Percentiles rank a stretch among this genome's conserved stretches.
phyloP scores from a whole-genome alignment of 2,113 vertebrate species.

The Hyperoodon ampullatus region DNA sequence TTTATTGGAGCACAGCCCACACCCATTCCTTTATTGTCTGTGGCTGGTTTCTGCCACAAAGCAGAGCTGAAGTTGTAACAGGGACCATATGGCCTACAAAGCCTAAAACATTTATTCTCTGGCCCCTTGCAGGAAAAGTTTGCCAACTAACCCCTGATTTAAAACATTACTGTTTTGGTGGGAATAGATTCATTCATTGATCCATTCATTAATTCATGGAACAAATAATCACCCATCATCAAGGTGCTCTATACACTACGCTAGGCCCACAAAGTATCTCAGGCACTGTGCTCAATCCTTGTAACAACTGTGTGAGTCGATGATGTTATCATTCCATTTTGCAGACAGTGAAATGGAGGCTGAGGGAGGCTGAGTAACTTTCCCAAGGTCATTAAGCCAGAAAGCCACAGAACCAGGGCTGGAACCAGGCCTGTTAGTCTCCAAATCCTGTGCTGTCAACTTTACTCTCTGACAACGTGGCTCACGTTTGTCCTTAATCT shows the following conservation, averaged over 20 bases:
- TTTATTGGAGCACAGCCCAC: conserved; percentile 43
- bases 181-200: not conserved
- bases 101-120: conserved; percentile 47
- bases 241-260: not conserved
- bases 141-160: conserved; percentile 40
- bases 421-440: not conserved
- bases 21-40: conserved; percentile 36
- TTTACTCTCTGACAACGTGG: not conserved
- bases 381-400: not conserved
- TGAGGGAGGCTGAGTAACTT: not conserved
- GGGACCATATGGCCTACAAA: conserved; percentile 32
- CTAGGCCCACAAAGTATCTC: not conserved
- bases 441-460: not conserved
- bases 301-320: accelerated
- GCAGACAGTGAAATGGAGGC: not conserved
- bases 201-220: not conserved
- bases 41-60: not conserved
- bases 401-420: not conserved
- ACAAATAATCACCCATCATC: not conserved
- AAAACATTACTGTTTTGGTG: not conserved
- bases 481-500: not conserved
- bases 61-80: conserved; percentile 23
- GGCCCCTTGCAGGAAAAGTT: conserved; percentile 10
- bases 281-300: not conserved
- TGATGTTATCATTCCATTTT: not conserved